A percentile compares a stretch with the other conserved stretches of the same genome.
Conservation (phyloP, 2,888 invertebrate species). For the Elysia crispata region DNA sequence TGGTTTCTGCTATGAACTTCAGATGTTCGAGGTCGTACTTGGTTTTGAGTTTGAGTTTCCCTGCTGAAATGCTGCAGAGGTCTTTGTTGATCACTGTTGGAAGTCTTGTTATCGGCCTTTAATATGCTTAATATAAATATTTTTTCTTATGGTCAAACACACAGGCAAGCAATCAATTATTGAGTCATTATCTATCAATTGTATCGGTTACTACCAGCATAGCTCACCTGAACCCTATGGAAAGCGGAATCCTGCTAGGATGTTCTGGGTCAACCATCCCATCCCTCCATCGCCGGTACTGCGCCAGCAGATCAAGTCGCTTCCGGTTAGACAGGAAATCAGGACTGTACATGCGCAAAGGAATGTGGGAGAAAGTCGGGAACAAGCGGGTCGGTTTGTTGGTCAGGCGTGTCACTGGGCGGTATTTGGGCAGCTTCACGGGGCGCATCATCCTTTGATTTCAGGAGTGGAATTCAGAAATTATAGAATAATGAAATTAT, state of each 20-base stretch:
- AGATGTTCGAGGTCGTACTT: too few species aligned
- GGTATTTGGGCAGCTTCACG: constrained; percentile 1
- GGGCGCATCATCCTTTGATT: not conserved
- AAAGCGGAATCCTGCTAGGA: constrained; percentile 28
- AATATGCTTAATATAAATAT: too few species aligned
- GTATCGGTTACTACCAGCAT: too few species aligned
- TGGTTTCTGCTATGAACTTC: too few species aligned
- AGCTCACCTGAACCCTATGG: constrained; percentile 22
- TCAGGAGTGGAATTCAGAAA: not conserved
- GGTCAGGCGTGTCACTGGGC: not conserved
- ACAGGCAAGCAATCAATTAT: too few species aligned
- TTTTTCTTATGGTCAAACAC: too few species aligned
- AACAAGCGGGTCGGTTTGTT: not conserved
- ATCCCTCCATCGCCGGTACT: constrained; percentile 34
- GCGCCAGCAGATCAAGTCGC: constrained; percentile 1
- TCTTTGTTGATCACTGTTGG: too few species aligned
- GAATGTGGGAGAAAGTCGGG: constrained; percentile 21
- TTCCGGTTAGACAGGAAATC: not conserved
- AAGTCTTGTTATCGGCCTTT: too few species aligned
- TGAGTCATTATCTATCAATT: too few species aligned
- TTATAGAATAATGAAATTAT: constrained; percentile 4
- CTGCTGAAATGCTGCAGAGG: too few species aligned
- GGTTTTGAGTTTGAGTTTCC: too few species aligned
- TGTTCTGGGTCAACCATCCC: constrained; percentile 25
- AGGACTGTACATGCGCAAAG: not conserved